phyloP scores from a whole-genome alignment of 2,888 invertebrate species.

The Melanostoma mellinum region DNA sequence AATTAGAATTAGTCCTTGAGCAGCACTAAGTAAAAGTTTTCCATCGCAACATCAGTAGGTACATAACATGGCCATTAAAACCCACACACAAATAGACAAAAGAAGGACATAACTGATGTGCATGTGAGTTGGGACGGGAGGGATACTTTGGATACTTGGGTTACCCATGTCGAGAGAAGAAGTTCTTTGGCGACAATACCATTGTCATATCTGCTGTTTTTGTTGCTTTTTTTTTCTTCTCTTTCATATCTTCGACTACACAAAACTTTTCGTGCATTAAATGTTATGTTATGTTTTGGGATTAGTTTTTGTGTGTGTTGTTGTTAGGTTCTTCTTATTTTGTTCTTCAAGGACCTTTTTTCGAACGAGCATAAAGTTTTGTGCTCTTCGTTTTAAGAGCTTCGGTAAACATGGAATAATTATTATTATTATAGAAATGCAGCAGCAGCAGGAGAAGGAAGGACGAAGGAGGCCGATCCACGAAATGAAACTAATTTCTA shows the following conservation, averaged over 20 bases:
- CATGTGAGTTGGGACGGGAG: neutral
- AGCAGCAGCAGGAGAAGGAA: constrained; percentile 3
- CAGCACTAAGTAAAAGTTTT: constrained; percentile 52
- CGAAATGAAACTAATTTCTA: constrained; percentile 12
- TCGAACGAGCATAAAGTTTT: constrained; percentile 16
- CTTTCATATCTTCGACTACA: constrained; percentile 1
- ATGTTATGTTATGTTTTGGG: constrained; percentile 52
- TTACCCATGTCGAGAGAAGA: constrained; percentile 25
- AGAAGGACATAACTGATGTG: constrained; percentile 37
- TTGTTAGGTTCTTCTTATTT: constrained; percentile 12
- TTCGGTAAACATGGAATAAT: constrained; percentile 58
- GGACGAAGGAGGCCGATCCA: constrained; percentile 4
- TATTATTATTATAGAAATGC: constrained; percentile 9
- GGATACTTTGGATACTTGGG: constrained; percentile 9
- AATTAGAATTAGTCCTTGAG: constrained; percentile 63
- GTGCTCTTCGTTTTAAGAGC: constrained; percentile 15
- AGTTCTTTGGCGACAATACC: constrained; percentile 55
- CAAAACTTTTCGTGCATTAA: constrained; percentile 55
- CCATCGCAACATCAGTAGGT: constrained; percentile 26
- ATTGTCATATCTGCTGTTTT: constrained; percentile 22
- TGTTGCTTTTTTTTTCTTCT: neutral
- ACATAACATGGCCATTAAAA: constrained; percentile 62
- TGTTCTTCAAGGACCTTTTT: constrained; percentile 30
- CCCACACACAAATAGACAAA: constrained; percentile 27
- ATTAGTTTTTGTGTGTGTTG: neutral